Evolutionary conservation across 2,888 invertebrate species (phyloP), one percentile per base, ranked within the genome.

Genomic region (Pseudoips prasinana): DNA sequence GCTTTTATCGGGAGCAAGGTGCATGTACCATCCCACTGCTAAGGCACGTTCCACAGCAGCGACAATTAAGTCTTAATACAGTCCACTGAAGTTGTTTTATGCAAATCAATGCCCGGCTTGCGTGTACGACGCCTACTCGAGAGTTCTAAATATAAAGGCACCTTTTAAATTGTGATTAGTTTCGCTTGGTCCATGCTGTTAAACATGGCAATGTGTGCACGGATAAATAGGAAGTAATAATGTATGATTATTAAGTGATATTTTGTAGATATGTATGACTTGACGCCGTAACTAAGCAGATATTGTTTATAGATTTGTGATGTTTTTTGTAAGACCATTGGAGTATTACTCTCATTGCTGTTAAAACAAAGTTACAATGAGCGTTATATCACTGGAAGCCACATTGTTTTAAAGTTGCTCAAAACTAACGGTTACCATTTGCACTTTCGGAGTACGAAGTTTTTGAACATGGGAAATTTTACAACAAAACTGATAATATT

Each of bases 21-120:
- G 73, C 82, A 71, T 82, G 83, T 82, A 63, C 38, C 80, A 55
- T 77, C 81, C 81, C 74, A 80, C 72, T 69, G 72, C 69, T 74
- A 20, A 40, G 35, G 33, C 52, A 52, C 45, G 36, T 34, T 38
- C 33, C 22, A 40, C 53, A 27, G 57, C 34, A 49, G 62, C 73
- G 73, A 87, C 87, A 88, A 88, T 88, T 87, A 88, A 88, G 86
- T 80, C 85, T 84, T 85, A 87, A 88, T 84, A 84, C 82, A 64
- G 64, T 70, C 75, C 70, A 71, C 70, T 75, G 76, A 73, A 74
- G 85, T 84, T 88, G 88, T 88, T 82, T 77, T 87, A 88, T 88
- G 88, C 85, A 85, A 88, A 88, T 87, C 66, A 67, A 66, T 50
- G 46, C 65, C 60, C 51, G 66, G 62, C 62, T 86, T 68, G 86